phyloP scores from a whole-genome alignment of 2,113 vertebrate genomes.

The Chaetodon auriga region DNA sequence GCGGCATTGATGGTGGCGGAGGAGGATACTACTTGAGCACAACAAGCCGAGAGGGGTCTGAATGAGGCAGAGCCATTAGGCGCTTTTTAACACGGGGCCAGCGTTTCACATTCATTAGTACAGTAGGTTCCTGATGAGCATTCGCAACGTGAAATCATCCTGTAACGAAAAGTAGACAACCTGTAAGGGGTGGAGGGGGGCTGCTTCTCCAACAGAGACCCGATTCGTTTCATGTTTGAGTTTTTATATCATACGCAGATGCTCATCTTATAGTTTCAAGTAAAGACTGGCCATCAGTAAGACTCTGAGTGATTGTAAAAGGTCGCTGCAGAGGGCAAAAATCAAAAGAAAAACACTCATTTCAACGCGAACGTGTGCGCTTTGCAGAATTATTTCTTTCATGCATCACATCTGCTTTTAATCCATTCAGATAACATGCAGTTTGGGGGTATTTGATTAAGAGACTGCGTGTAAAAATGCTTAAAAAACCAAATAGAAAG shows the following conservation, averaged over 20 bases:
- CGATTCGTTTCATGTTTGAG: not conserved
- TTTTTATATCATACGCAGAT: not conserved
- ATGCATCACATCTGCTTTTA: not conserved
- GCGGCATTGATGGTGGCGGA: conserved; percentile 43
- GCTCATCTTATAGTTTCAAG: not conserved
- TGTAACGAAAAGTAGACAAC: conserved; percentile 37
- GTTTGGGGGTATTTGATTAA: not conserved
- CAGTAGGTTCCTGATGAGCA: conserved; percentile 31
- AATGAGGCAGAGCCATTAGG: conserved; percentile 61
- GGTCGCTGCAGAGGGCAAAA: not conserved
- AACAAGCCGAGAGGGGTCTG: conserved; percentile 58
- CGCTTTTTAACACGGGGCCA: conserved; percentile 41
- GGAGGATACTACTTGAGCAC: conserved; percentile 69
- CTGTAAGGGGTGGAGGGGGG: conserved; percentile 25
- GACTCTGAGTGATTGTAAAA: not conserved
- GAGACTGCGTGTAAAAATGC: not conserved
- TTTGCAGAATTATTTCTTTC: too few relatives aligned
- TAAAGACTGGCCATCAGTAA: too few relatives aligned
- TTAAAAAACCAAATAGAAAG: not conserved
- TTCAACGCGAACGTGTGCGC: too few relatives aligned
- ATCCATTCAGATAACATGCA: too few relatives aligned
- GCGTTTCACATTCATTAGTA: conserved; percentile 49
- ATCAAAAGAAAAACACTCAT: not conserved
- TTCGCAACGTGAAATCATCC: conserved; percentile 24
- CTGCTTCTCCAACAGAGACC: not conserved